Conservation (phyloP, 2,888 invertebrate genomes). For the Ellobium chinense region DNA sequence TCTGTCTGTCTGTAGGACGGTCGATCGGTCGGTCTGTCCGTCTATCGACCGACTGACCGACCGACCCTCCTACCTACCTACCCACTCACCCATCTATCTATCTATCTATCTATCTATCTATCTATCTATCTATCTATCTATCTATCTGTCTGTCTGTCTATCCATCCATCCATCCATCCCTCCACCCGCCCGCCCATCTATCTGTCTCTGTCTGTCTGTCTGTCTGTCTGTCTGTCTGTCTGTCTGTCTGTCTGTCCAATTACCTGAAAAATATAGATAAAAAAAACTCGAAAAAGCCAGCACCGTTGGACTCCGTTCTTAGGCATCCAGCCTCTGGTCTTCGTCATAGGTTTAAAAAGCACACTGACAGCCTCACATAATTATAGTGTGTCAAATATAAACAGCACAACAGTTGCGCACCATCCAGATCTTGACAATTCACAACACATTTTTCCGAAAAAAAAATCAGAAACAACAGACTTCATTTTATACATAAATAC, state of each 20-base stretch:
- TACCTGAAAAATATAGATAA: too few species aligned
- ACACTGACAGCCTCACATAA: too few species aligned
- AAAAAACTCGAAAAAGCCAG: too few species aligned
- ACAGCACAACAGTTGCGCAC: too few species aligned
- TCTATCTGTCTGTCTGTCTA: neutral
- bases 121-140: conserved; percentile 23
- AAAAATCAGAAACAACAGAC: too few species aligned
- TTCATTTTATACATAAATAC: too few species aligned
- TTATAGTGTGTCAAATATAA: too few species aligned
- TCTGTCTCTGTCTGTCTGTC: neutral
- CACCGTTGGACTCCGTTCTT: too few species aligned
- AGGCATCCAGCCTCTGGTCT: too few species aligned
- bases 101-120: conserved; percentile 41
- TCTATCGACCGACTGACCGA: neutral
- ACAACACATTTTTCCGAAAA: too few species aligned
- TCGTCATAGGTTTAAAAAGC: too few species aligned
- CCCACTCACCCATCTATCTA: neutral
- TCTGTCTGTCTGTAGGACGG: neutral
- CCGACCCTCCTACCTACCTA: neutral
- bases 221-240: neutral
- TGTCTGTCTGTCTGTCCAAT: neutral
- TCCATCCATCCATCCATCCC: neutral
- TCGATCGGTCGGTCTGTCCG: neutral
- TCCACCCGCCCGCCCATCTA: neutral
- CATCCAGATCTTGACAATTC: too few species aligned